Percentiles rank a stretch among this genome's conserved stretches.
phyloP scores from a whole-genome alignment of 2,113 vertebrate genomes.

The Dromiciops gliroides region DNA sequence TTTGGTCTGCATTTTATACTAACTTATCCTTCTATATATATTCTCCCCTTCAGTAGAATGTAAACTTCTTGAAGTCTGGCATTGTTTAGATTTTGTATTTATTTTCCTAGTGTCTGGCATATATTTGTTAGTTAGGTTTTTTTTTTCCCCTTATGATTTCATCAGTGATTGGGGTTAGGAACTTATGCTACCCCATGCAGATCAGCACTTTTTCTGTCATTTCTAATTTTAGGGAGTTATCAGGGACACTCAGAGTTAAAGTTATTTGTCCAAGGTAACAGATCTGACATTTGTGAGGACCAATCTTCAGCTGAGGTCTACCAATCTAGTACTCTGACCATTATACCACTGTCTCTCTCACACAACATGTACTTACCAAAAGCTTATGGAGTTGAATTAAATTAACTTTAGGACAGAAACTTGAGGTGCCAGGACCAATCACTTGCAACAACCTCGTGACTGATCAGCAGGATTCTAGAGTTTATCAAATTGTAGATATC shows the following conservation, averaged over 20 bases:
- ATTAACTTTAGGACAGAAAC: neutral
- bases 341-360: neutral
- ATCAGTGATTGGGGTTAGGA: neutral
- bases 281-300: neutral
- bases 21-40: neutral
- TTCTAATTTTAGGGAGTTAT: neutral
- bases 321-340: neutral
- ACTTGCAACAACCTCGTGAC: neutral
- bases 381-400: neutral
- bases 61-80: neutral
- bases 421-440: neutral
- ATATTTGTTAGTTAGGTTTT: neutral
- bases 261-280: neutral
- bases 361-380: neutral
- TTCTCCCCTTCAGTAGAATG: neutral
- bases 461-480: neutral
- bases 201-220: neutral
- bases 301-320: neutral
- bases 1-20: neutral
- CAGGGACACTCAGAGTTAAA: neutral
- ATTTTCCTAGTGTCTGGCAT: neutral
- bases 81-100: neutral
- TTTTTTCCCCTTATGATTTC: neutral
- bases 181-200: neutral
- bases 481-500: neutral